Evolutionary conservation across 2,888 invertebrate genomes (phyloP), one percentile per base, ranked within the genome.

Genomic region (Encarsia formosa): DNA sequence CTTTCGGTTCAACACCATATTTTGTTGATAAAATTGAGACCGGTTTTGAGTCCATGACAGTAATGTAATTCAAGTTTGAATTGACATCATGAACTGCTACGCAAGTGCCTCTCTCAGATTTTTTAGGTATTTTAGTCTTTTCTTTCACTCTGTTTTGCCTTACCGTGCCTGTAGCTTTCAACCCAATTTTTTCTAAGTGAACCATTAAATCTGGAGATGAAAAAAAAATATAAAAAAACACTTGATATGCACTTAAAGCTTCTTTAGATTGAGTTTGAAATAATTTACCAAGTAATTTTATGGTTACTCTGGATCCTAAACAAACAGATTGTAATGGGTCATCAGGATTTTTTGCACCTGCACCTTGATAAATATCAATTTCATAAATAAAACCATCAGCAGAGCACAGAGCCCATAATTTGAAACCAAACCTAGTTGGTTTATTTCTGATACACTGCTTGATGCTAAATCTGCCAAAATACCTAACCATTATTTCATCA

Each of bases 401-500:
- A 37, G 46, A 32, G 43, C 42, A 49, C 2, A 54, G 19, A 8
- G 54, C 54, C 49, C 42, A 54, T 4, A 42, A 9, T 26, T 54
- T 46, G 2, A 54, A 50, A 5, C 47, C 46, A 20, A 54, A 53
- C 15, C 53, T 42, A 5, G 41, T 45, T 5, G 41, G 45, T 34
- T 53, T 53, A n/a, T 44, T 44, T 29, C 45, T 45, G 11, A 49
- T 46, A 20, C 41, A 54, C 16, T 54, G 49, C 19, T 54, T 54
- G 8, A 49, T 45, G 11, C 19, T 15, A 34, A 46, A 24, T 20
- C n/a, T 41, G 3, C 46, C 49, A 43, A 50, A 54, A 35, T 54
- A 54, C 43, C 46, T 54, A 5, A 54, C 54, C 56, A 56, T 56
- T 8, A 52, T 37, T 44, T 53, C 53, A 41, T 56, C 50, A 40